Conservation (phyloP, 2,113 vertebrate species). For the Spilogale gracilis region DNA sequence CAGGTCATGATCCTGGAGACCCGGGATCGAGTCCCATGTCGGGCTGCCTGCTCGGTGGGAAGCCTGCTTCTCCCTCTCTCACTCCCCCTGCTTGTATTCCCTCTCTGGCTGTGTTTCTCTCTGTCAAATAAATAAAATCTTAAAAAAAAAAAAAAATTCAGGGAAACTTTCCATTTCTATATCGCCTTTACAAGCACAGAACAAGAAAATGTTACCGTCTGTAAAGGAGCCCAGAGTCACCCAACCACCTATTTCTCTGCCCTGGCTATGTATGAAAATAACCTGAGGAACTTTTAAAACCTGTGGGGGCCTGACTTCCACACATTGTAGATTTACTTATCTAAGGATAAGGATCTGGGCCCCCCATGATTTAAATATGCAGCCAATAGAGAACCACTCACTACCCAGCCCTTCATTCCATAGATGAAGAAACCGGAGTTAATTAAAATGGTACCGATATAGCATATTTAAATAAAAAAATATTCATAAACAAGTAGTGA, state of each 20-base stretch:
- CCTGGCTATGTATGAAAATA: background rate
- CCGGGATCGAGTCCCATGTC: too few relatives aligned
- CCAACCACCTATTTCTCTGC: background rate
- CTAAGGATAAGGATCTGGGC: background rate
- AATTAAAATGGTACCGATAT: background rate
- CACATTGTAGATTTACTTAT: background rate
- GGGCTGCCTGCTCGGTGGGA: too few relatives aligned
- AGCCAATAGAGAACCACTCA: background rate
- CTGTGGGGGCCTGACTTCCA: background rate
- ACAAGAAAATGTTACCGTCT: background rate
- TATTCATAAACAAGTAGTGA: slow-evolving; percentile 8
- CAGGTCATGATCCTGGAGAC: too few relatives aligned
- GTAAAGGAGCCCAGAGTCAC: background rate
- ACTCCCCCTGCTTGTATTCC: too few relatives aligned
- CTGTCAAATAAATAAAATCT: too few relatives aligned
- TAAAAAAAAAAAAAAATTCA: too few relatives aligned
- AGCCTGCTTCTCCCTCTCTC: too few relatives aligned
- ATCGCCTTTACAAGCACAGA: background rate
- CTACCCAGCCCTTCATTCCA: background rate
- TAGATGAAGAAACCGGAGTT: background rate
- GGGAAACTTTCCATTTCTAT: background rate
- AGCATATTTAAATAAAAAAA: background rate
- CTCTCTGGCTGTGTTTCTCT: too few relatives aligned
- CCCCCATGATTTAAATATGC: background rate
- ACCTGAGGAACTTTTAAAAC: background rate